Evolutionary conservation across 2,797 vertebrate species (phyloP), one percentile per base, ranked within the genome.

Genomic region (Paguma larvata): DNA sequence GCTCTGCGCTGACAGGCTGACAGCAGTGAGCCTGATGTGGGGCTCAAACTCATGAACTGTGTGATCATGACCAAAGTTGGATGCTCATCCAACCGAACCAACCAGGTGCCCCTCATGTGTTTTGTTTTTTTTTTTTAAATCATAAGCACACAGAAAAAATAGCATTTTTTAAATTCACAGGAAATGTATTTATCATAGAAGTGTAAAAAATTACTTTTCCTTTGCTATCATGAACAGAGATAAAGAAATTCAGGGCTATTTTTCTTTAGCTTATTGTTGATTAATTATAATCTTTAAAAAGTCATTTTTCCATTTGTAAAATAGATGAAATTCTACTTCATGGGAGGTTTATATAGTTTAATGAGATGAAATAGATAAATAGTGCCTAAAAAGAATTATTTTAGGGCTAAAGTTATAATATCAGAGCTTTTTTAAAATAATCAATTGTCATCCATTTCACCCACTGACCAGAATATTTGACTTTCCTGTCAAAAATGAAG

Each of bases 401-500:
- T 96, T 80, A 78, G 27, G 27, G 14, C 30, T 91, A 85, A 62
- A 1, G 12, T 83, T 96, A 51, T 63, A 88, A 72, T 78, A 75
- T 63, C 21, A 79, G 16, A 77, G n/a, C 23, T 90, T 96, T 93
- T 85, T 19, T 48, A 84, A 91, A 91, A 68, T 23, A 68, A 88
- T 85, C 41, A 34, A 15, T 95, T 83, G 78, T 94, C 65, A 91
- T 87, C 23, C 23, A 56, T 95, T 89, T 85, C 77, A 89, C 83
- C 67, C n/a, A n/a, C 27, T 65, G 65, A 79, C 68, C 0, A 0
- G 44, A 96, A 0, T 0, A 85, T 89, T 23, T 96, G 84, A 97
- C 80, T 80, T 97, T 93, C 75, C 63, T 89, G 65, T 59, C 44
- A 89, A 38, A 38, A 38, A 59, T 59, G 91, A 97, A 96, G 85